A percentile compares a stretch with the other conserved stretches of the same genome.
Conservation (phyloP, 2,888 invertebrate genomes). For the Heteromyza rotundicornis region DNA sequence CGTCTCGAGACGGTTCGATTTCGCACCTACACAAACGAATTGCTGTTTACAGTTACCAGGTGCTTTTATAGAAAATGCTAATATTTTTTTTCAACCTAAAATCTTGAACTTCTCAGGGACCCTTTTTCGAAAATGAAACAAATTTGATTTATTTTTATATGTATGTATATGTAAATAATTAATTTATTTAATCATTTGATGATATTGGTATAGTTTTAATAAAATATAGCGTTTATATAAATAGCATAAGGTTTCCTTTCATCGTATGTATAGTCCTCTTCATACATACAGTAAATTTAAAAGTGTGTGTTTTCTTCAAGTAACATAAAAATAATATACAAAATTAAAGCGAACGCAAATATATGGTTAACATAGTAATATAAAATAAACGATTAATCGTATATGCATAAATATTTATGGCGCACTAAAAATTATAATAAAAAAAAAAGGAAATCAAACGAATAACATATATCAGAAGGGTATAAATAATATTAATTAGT, state of each 20-base stretch:
- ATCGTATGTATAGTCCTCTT: not conserved
- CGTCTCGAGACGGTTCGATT: too few relatives aligned
- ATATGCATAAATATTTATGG: conserved; percentile 20
- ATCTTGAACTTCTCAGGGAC: too few relatives aligned
- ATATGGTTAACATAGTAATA: conserved; percentile 9
- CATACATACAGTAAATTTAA: too few relatives aligned
- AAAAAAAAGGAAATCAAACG: not conserved
- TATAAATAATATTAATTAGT: not conserved
- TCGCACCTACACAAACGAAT: too few relatives aligned
- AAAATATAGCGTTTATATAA: not conserved
- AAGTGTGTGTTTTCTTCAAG: too few relatives aligned
- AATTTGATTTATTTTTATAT: too few relatives aligned
- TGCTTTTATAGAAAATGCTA: too few relatives aligned
- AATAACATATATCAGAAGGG: not conserved
- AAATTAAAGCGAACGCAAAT: conserved; percentile 24
- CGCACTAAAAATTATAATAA: conserved; percentile 15
- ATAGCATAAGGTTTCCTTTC: not conserved
- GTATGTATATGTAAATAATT: not conserved
- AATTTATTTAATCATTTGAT: not conserved
- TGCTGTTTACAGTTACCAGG: too few relatives aligned
- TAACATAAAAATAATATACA: conserved; percentile 20
- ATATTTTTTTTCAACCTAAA: too few relatives aligned
- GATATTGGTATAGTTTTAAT: not conserved
- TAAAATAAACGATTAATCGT: conserved; percentile 10
- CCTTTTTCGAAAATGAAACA: too few relatives aligned